Conservation (phyloP, 2,113 vertebrate genomes). For the Cacatua alba region DNA sequence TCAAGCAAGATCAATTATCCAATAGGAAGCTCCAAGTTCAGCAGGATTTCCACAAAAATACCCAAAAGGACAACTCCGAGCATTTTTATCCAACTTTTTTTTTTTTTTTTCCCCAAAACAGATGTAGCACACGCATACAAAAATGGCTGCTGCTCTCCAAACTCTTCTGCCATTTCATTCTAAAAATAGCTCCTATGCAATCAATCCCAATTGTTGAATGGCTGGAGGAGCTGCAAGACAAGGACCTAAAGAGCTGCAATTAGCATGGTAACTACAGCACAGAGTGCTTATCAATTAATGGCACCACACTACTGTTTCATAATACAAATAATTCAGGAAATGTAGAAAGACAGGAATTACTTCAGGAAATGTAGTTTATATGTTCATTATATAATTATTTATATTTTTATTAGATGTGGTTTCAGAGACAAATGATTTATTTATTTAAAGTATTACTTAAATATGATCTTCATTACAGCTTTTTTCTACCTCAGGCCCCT, state of each 20-base stretch:
- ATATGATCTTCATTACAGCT: neutral
- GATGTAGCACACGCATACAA: conserved; percentile 25
- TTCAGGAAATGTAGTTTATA: conserved; percentile 50
- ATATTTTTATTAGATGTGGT: conserved; percentile 38
- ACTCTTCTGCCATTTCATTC: conserved; percentile 18
- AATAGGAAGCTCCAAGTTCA: conserved; percentile 11
- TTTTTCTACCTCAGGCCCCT: neutral
- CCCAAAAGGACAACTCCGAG: neutral
- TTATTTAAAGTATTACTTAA: conserved; percentile 46
- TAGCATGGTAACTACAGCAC: conserved; percentile 5
- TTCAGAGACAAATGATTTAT: conserved; percentile 35
- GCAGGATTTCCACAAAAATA: neutral
- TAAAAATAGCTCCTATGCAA: conserved; percentile 52
- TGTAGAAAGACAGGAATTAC: conserved; percentile 40
- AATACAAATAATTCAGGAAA: conserved; percentile 58
- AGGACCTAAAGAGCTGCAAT: conserved; percentile 51
- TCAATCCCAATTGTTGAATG: conserved; percentile 50
- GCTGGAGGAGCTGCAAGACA: neutral
- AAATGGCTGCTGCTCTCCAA: conserved; percentile 46
- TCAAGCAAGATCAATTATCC: neutral
- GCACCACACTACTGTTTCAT: neutral
- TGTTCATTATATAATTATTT: conserved; percentile 49
- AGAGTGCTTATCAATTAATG: conserved; percentile 21
- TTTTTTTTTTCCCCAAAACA: neutral
- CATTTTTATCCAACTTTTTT: neutral